phyloP scores from a whole-genome alignment of 2,888 invertebrate genomes.

The Drosophila neutralis region DNA sequence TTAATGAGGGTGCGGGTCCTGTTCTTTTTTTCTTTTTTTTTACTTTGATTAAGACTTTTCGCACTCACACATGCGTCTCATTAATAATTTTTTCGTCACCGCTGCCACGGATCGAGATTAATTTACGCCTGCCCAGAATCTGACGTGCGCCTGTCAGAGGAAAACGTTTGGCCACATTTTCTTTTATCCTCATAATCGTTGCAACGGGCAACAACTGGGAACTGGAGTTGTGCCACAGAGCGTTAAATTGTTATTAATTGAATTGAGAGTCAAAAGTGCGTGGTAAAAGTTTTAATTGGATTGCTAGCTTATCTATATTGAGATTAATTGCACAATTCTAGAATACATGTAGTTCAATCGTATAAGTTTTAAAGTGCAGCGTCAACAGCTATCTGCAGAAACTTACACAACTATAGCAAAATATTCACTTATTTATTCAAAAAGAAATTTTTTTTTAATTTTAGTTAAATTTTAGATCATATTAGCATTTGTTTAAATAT shows the following conservation, averaged over 20 bases:
- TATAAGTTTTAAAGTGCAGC: not conserved
- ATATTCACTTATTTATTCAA: not conserved
- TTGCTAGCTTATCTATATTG: slow-evolving; percentile 44
- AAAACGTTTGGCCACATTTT: slow-evolving; percentile 49
- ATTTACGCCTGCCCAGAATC: slow-evolving; percentile 64
- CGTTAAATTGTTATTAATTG: slow-evolving; percentile 84
- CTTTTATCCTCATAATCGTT: slow-evolving; percentile 67
- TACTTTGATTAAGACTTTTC: slow-evolving; percentile 63
- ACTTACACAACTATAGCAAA: no score
- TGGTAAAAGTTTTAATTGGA: slow-evolving; percentile 71
- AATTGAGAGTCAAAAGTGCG: slow-evolving; percentile 76
- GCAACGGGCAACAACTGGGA: slow-evolving; percentile 9
- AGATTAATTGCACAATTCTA: slow-evolving; percentile 43
- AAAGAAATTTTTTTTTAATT: no score
- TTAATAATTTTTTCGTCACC: slow-evolving; percentile 69
- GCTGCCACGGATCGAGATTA: slow-evolving; percentile 72
- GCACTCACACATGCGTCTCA: slow-evolving; percentile 71
- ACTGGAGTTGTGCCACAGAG: slow-evolving; percentile 52
- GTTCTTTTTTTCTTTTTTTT: slow-evolving; percentile 17
- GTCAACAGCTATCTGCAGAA: not conserved
- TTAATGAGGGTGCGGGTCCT: slow-evolving; percentile 78
- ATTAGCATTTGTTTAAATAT: no score
- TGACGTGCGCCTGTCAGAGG: slow-evolving; percentile 77
- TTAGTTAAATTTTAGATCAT: no score
- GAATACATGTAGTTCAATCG: not conserved